A percentile compares a stretch with the other conserved stretches of the same genome.
Conservation (phyloP, 1,140 invertebrate genomes). For the Solenopsis fugax region DNA sequence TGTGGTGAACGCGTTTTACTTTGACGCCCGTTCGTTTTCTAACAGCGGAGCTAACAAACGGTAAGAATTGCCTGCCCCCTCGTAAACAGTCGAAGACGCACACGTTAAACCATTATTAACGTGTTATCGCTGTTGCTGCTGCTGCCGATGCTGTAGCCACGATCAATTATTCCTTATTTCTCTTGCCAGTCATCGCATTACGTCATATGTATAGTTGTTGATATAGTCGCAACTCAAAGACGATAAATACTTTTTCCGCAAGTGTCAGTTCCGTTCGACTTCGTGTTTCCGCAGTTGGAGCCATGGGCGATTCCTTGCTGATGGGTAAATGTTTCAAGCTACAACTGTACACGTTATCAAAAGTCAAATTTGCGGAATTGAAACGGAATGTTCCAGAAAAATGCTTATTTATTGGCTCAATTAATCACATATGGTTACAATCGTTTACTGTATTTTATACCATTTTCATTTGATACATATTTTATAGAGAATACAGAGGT, state of each 20-base stretch:
- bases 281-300: background rate
- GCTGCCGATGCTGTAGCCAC: background rate
- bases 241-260: background rate
- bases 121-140: background rate
- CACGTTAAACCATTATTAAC: background rate
- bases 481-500: constrained; percentile 68
- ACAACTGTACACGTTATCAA: background rate
- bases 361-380: background rate
- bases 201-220: constrained; percentile 10
- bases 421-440: background rate
- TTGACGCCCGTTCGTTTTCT: too few species aligned
- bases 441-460: background rate
- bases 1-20: background rate
- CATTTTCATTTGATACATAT: background rate
- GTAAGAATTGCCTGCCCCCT: constrained; percentile 6
- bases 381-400: background rate
- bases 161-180: background rate
- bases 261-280: background rate
- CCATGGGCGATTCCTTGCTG: background rate
- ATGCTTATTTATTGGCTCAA: background rate
- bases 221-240: background rate
- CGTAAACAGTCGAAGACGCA: background rate
- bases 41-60: background rate
- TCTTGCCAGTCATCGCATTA: constrained; percentile 23
- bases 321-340: constrained; percentile 1